Evolutionary conservation across 2,888 invertebrate species (phyloP).

Genomic region (Plagodis dolabraria): DNA sequence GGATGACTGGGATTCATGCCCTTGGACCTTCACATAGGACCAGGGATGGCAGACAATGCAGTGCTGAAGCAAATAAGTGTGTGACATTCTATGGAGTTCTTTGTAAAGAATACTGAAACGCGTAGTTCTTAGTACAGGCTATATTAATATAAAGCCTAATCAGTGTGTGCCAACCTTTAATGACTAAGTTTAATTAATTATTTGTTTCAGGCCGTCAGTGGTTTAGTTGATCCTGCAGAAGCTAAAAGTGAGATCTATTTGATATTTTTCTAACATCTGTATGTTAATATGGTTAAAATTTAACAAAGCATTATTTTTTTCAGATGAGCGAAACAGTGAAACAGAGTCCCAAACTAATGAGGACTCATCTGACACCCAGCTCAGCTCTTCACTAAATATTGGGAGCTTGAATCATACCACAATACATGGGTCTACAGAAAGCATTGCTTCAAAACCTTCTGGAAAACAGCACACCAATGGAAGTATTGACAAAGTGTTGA

Average conservation of each 20-base stretch:
- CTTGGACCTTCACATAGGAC: no score
- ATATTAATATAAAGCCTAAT: no score
- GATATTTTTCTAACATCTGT: neutral
- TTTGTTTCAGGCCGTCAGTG: constrained; percentile 90
- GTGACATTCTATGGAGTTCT: no score
- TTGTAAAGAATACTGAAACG: no score
- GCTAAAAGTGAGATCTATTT: constrained; percentile 88
- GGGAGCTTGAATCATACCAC: constrained; percentile 76
- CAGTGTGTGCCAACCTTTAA: no score
- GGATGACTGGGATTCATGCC: no score
- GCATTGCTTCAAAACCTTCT: constrained; percentile 77
- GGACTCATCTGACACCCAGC: constrained; percentile 89
- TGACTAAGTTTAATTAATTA: constrained; percentile 1
- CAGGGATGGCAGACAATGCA: no score
- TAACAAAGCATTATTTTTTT: constrained; percentile 24
- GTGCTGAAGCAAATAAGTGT: no score
- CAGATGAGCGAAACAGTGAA: constrained; percentile 94
- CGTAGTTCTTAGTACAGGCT: no score
- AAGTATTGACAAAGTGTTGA: constrained; percentile 69
- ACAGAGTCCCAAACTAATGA: constrained; percentile 94
- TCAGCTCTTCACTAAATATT: constrained; percentile 76
- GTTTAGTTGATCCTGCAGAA: constrained; percentile 90
- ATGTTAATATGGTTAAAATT: no score
- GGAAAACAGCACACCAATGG: constrained; percentile 82
- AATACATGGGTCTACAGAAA: constrained; percentile 80